Evolutionary conservation across 2,113 vertebrate species (phyloP).

Genomic region (Dasyprocta punctata): DNA sequence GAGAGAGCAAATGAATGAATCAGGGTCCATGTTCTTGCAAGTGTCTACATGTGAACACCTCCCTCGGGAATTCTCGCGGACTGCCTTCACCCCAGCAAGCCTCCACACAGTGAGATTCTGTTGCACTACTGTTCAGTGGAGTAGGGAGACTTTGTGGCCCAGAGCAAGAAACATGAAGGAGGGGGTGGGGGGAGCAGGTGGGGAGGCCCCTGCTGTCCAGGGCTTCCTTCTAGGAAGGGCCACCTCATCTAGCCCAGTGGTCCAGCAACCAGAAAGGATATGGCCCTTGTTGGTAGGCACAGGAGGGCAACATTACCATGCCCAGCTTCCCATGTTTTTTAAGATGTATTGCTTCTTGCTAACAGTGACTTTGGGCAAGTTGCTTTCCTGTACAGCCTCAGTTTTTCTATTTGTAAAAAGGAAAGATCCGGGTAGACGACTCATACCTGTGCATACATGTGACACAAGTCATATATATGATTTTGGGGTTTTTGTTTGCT

Average conservation of each 20-base stretch:
- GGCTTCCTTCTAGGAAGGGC: background rate
- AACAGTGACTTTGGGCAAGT: background rate
- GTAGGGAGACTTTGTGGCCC: background rate
- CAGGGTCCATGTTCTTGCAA: too few relatives aligned
- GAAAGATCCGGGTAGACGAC: background rate
- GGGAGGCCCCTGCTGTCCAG: background rate
- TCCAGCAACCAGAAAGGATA: background rate
- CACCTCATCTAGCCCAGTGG: background rate
- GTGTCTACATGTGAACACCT: background rate
- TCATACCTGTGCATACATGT: too few relatives aligned
- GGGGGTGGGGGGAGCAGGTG: too few relatives aligned
- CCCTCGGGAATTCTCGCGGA: background rate
- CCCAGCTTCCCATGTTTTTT: background rate
- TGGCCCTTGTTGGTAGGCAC: background rate
- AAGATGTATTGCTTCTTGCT: background rate
- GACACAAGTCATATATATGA: background rate
- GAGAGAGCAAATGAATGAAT: background rate
- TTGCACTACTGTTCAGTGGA: fast-evolving
- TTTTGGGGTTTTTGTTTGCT: background rate
- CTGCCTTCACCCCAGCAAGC: background rate
- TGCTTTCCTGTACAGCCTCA: background rate
- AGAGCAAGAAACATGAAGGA: background rate
- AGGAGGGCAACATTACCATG: background rate
- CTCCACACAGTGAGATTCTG: background rate
- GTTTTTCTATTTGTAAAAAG: background rate